Conservation (phyloP, 2,888 invertebrate species). For the Capitulum mitella region DNA sequence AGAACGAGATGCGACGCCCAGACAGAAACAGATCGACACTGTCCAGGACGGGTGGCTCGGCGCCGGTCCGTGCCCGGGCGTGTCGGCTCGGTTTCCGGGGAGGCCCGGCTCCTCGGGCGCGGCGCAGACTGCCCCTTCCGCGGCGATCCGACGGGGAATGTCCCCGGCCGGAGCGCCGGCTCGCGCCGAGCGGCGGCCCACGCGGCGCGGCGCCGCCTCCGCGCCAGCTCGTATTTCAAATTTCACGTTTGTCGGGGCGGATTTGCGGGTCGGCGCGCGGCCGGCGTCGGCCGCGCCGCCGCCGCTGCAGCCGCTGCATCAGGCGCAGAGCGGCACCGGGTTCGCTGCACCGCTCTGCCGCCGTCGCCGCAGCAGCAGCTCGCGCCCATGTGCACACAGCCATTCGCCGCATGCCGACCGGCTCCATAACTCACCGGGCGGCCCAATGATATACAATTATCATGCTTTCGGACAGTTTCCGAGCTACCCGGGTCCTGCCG, state of each 20-base stretch:
- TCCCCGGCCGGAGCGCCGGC: too few species aligned
- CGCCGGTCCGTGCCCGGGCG: too few species aligned
- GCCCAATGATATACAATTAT: constrained; percentile 7
- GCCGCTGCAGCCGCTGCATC: neutral
- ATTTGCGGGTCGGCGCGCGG: neutral
- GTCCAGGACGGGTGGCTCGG: too few species aligned
- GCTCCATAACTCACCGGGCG: constrained; percentile 6
- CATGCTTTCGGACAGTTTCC: neutral
- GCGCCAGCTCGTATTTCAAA: neutral
- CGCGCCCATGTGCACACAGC: neutral
- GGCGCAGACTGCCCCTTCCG: neutral
- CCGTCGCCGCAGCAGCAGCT: neutral
- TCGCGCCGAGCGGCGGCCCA: too few species aligned
- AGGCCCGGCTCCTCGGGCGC: too few species aligned
- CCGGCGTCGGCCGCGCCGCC: too few species aligned
- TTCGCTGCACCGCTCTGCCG: neutral
- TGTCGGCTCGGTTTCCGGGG: too few species aligned
- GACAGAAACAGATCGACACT: too few species aligned
- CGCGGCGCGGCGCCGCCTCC: too few species aligned
- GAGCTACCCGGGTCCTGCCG: neutral
- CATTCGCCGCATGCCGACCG: neutral
- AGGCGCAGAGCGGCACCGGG: neutral
- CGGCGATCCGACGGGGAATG: too few species aligned
- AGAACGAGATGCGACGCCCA: too few species aligned
- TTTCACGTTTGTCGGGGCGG: neutral